phyloP scores from a whole-genome alignment of 2,113 vertebrate species.

The Hemiscyllium ocellatum region DNA sequence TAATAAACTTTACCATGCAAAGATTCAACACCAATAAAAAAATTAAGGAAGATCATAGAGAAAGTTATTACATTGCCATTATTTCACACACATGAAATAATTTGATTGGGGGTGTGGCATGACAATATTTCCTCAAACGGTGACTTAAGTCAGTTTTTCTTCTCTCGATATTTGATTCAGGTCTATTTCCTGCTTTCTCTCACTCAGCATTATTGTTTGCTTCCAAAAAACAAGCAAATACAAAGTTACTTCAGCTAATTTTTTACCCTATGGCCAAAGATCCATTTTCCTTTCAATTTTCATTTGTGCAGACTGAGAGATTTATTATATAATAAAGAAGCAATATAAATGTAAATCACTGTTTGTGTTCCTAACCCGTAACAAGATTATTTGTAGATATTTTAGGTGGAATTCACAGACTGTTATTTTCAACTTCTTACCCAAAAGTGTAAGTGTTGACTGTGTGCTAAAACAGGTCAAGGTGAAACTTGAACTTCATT shows the following conservation, averaged over 20 bases:
- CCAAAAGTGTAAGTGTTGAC: neutral
- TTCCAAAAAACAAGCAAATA: neutral
- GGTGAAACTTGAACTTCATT: neutral
- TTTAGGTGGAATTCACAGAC: neutral
- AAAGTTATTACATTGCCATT: neutral
- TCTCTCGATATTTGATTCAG: neutral
- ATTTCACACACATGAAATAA: neutral
- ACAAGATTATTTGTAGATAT: neutral
- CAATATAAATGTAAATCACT: neutral
- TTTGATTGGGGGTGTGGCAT: neutral
- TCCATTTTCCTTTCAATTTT: neutral
- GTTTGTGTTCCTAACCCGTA: neutral
- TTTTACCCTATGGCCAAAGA: neutral
- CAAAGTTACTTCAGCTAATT: neutral
- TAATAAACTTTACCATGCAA: neutral
- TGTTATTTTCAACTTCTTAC: neutral
- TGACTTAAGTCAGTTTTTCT: slow-evolving; percentile 1
- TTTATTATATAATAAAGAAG: neutral
- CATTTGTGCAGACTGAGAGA: neutral
- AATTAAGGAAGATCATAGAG: neutral
- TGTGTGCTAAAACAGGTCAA: neutral
- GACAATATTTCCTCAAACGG: neutral
- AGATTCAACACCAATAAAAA: neutral
- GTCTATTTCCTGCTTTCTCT: neutral
- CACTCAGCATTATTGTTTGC: neutral